Evolutionary conservation across 1,140 invertebrate genomes (phyloP), one percentile per base, ranked within the genome.

Genomic region (Atta cephalotes): DNA sequence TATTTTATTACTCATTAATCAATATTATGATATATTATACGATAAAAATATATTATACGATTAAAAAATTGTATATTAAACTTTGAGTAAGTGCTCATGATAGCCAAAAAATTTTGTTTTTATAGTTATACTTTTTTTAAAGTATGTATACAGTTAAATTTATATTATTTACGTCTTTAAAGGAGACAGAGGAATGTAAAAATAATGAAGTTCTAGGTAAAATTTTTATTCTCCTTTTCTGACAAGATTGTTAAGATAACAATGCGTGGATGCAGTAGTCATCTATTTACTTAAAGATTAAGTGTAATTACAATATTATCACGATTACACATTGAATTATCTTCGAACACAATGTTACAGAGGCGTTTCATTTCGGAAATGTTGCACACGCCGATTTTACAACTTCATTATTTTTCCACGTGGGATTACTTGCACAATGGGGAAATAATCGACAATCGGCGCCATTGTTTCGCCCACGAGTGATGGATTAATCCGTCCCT

Each of bases 401-500:
- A 58, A 58, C 16, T 53, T 62, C 7, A 21, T 82, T 49, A 74
- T 49, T 72, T 72, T 72, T 39, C 60, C 51, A 39, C 68, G 31
- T 10, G 49, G 25, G 18, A 72, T 71, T 70, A 70, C 14, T 45
- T n/a, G 68, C 31, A 28, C 68, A 28, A 72, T 45, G 35, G 53
- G n/a, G 12, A 71, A 71, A 68, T 53, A 53, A 82, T 62, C 53
- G 68, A 82, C 58, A 49, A 72, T 76, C 58, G 70, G 49, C 71
- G 16, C 12, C n/a, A 53, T 62, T 51, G 87, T 86, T 74, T 81
- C 53, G 76, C 51, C 45, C 45, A 18, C 14, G 80, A 63, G 39
- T 62, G 68, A 84, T 35, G 39, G 56, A 84, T 84, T 76, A 74
- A 82, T 82, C 12, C 80, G 56, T 35, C 16, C 56, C 80, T 51